These are phyloP conservation scores for Drepana arcuata DNA, from an alignment of 1,140 invertebrate genomes.

Conservation along the genomic window DNA sequence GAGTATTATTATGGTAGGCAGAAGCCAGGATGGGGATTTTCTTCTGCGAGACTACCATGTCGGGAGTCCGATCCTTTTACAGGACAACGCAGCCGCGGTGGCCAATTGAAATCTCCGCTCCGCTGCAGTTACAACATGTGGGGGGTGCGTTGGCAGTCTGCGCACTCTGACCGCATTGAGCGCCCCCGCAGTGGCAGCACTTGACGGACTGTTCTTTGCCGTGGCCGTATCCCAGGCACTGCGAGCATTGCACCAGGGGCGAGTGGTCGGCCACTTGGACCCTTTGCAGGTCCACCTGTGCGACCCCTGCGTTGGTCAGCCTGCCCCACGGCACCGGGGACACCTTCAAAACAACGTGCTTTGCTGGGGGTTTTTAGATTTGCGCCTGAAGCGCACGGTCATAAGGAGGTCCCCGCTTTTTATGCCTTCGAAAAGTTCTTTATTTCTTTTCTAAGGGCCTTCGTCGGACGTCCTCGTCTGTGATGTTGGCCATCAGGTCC, in stretches of 20 bases:
- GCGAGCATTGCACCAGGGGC: constrained; percentile 2
- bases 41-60: too few species aligned
- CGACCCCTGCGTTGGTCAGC: background rate
- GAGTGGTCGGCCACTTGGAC: background rate
- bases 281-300: constrained; percentile 4
- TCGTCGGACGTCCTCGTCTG: constrained; percentile 6
- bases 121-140: constrained; percentile 12
- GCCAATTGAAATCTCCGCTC: too few species aligned
- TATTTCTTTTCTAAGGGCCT: constrained; percentile 5
- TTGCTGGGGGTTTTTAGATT: constrained; percentile 9
- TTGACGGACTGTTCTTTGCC: background rate
- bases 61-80: too few species aligned
- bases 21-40: too few species aligned
- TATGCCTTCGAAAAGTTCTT: constrained; percentile 1
- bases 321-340: constrained; percentile 7
- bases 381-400: constrained; percentile 3
- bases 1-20: too few species aligned
- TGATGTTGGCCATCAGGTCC: constrained; percentile 2
- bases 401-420: background rate
- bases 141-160: background rate
- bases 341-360: constrained; percentile 5
- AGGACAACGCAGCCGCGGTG: too few species aligned
- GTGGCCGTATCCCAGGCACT: constrained; percentile 2
- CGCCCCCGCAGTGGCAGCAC: constrained; percentile 11
- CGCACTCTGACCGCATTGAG: constrained; percentile 6